Evolutionary conservation across 2,797 vertebrate species (phyloP).

Genomic region (Tachyglossus aculeatus): DNA sequence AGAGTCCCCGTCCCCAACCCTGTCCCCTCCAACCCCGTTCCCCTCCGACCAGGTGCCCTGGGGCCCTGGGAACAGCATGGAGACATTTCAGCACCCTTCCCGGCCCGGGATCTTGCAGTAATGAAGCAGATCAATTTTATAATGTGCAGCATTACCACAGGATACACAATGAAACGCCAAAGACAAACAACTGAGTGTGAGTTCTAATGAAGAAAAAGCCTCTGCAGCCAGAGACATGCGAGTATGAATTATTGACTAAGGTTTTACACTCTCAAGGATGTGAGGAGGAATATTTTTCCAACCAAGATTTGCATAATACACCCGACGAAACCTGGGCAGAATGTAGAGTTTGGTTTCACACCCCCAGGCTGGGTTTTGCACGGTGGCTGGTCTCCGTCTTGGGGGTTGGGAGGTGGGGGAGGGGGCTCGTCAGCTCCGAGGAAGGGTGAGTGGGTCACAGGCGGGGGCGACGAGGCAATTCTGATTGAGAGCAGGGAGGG

Average conservation of each 20-base stretch:
- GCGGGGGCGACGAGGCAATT: not conserved
- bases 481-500: not conserved
- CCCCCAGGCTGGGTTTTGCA: constrained; percentile 51
- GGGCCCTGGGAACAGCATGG: not conserved
- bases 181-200: constrained; percentile 77
- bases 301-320: constrained; percentile 82
- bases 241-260: constrained; percentile 83
- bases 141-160: constrained; percentile 74
- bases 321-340: constrained; percentile 77
- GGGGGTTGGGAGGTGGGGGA: constrained; percentile 9
- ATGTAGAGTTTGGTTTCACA: constrained; percentile 67
- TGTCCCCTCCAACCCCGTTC: not conserved
- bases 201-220: constrained; percentile 79
- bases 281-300: constrained; percentile 79
- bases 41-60: not conserved
- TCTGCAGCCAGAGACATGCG: constrained; percentile 72
- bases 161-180: constrained; percentile 75
- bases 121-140: constrained; percentile 79
- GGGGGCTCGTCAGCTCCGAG: not conserved
- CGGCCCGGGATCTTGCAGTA: constrained; percentile 70
- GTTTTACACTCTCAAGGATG: constrained; percentile 81
- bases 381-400: constrained; percentile 47
- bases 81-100: constrained; percentile 39
- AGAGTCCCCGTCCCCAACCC: too few relatives aligned
- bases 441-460: not conserved